Base-by-base conservation (phyloP, 2,113 vertebrate genomes). In the Siphamia tubifer region DNA sequence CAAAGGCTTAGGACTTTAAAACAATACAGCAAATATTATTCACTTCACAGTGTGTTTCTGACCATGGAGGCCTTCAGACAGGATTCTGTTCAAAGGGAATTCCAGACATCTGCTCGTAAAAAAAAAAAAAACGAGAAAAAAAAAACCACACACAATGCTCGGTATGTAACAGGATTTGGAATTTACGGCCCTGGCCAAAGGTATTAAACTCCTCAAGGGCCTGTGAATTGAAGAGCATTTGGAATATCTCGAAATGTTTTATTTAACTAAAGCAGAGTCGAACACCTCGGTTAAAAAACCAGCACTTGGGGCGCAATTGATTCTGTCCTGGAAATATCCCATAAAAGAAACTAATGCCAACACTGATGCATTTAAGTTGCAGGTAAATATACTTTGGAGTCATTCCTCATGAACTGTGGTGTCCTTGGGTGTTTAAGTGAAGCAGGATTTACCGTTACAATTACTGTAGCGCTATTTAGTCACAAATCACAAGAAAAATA, bases 331-430 rank as follows among this genome's bases (percentile, higher is more conserved):
- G 23, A 60, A 52, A 25, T 16, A 39, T 25, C 48, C 39, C 63
- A 79, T 72, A n/a, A n/a, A 49, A 62, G 51, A 64, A 28, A 55
- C 47, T 21, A 40, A 55, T 47, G 28, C 58, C 32, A 51, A 5
- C 25, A 27, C 35, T 19, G 23, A 51, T 5, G n/a, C 21, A 23
- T 17, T 61, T 53, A 31, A 70, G n/a, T 20, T 49, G 12, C 58
- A 19, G 52, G 51, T 66, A 75, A 87, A 65, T 24, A 61, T 30
- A 40, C 61, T 71, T 83, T 51, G 45, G 49, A 15, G 23, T 39
- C 49, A 30, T 28, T 40, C 9, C 61, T 65, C 47, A 68, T 27
- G 45, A 28, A 56, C 42, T 44, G 13, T 21, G 13, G 13, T 44
- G 40, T 51, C 4, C 52, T 27, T 34, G 5, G 32, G 12, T 45